These are phyloP conservation scores for Nomada fabriciana DNA, from an alignment of 2,888 invertebrate species.

Conservation along the genomic window DNA sequence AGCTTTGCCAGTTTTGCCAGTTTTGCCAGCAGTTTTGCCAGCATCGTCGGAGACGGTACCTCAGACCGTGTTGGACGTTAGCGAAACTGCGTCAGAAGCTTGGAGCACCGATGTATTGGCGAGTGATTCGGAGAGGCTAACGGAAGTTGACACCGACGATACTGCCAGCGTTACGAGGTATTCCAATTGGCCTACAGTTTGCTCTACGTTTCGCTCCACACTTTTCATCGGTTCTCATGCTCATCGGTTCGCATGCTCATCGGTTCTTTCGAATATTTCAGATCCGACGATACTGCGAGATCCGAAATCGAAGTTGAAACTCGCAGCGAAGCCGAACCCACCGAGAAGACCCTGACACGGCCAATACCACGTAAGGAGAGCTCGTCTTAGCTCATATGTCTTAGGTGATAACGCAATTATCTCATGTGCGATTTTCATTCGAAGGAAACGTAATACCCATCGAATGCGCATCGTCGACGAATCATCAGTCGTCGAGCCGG, in stretches of 20 bases:
- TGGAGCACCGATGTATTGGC: conserved; percentile 99
- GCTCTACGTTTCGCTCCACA: neutral
- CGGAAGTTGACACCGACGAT: conserved; percentile 92
- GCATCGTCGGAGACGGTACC: conserved; percentile 78
- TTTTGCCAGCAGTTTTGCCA: conserved; percentile 58
- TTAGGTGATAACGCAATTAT: too few species aligned
- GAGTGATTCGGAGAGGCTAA: conserved; percentile 96
- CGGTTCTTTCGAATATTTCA: conserved; percentile 15
- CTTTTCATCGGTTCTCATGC: neutral
- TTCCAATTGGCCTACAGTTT: neutral
- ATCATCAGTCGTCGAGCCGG: neutral
- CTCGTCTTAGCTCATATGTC: conserved; percentile 54
- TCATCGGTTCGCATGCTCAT: too few species aligned
- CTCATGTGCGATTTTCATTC: neutral
- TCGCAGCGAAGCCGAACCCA: conserved; percentile 83
- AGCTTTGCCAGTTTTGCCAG: conserved; percentile 53
- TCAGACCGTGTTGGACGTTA: conserved; percentile 89
- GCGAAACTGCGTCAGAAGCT: conserved; percentile 97
- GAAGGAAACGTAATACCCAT: conserved; percentile 24
- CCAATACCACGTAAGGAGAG: conserved; percentile 52
- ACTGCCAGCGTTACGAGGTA: conserved; percentile 87
- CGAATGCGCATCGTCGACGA: conserved; percentile 37
- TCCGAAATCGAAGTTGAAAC: conserved; percentile 85
- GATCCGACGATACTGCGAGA: conserved; percentile 91
- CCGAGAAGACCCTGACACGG: conserved; percentile 83